phyloP scores from a whole-genome alignment of 37 sponge, comb jelly and placozoan genomes.

The Halichondria panicea region DNA sequence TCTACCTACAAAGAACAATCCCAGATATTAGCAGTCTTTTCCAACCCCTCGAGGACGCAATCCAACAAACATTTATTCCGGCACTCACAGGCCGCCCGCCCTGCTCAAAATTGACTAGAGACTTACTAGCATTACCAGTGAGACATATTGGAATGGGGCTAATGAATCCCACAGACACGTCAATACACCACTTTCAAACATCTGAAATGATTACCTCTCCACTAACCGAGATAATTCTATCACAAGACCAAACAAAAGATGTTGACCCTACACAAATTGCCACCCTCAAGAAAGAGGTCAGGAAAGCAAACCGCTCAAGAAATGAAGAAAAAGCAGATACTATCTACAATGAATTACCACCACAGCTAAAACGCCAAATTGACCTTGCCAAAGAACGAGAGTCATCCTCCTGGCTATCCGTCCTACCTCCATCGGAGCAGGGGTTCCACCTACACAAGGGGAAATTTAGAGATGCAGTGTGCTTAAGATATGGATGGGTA shows the following conservation, averaged over 20 bases:
- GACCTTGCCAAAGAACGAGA: conserved; percentile 40
- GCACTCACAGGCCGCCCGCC: not conserved
- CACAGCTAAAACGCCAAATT: conserved; percentile 17
- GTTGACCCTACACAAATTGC: not conserved
- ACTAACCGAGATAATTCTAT: no score
- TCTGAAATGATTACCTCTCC: no score
- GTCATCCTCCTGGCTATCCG: conserved; percentile 18
- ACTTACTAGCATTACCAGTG: conserved; percentile 43
- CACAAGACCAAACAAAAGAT: not conserved
- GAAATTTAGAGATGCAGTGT: conserved; percentile 6
- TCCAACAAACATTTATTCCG: not conserved
- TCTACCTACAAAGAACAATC: not conserved
- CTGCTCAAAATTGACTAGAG: conserved; percentile 8
- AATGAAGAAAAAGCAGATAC: not conserved
- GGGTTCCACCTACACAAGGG: conserved; percentile 26
- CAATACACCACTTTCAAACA: conserved; percentile 4
- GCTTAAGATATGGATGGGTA: conserved; percentile 12
- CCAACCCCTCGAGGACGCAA: not conserved
- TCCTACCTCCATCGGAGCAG: conserved; percentile 12
- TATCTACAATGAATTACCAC: conserved; percentile 9
- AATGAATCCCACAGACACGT: no score
- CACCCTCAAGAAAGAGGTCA: conserved; percentile 4
- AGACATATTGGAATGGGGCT: no score
- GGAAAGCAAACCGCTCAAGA: conserved; percentile 1
- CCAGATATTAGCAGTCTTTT: not conserved